Evolutionary conservation across 2,113 vertebrate species (phyloP).

Genomic region (Rallus limicola): DNA sequence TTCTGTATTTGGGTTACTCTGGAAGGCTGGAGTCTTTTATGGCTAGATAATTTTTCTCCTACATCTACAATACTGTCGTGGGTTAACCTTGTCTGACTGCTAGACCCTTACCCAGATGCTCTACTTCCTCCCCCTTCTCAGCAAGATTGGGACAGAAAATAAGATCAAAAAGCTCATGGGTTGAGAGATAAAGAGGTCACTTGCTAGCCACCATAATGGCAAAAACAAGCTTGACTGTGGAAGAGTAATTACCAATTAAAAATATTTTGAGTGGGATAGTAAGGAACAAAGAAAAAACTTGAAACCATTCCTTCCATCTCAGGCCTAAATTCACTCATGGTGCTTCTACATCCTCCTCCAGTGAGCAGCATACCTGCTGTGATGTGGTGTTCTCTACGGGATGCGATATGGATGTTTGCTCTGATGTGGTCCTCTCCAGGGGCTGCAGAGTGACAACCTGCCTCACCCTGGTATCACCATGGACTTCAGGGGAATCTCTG

Average conservation of each 20-base stretch:
- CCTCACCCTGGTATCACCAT: too few species aligned
- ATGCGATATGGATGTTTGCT: background rate
- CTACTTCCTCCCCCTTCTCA: background rate
- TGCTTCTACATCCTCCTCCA: background rate
- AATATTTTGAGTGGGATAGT: background rate
- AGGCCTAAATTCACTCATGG: background rate
- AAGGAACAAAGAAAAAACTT: background rate
- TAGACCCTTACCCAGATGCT: background rate
- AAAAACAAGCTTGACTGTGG: background rate
- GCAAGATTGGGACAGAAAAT: background rate
- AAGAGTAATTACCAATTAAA: background rate
- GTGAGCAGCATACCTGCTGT: background rate
- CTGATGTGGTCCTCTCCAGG: accelerated
- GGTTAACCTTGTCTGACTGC: background rate
- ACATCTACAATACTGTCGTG: background rate
- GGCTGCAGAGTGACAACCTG: accelerated
- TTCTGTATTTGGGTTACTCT: background rate
- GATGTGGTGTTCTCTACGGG: background rate
- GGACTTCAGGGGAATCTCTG: background rate
- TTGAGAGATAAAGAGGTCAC: background rate
- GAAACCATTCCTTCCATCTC: background rate
- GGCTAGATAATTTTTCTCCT: background rate
- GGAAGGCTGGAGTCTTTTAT: background rate
- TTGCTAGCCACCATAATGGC: accelerated
- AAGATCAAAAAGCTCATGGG: background rate